Conservation (phyloP, 2,888 invertebrate species). For the Lepetodrilus schrolli region DNA sequence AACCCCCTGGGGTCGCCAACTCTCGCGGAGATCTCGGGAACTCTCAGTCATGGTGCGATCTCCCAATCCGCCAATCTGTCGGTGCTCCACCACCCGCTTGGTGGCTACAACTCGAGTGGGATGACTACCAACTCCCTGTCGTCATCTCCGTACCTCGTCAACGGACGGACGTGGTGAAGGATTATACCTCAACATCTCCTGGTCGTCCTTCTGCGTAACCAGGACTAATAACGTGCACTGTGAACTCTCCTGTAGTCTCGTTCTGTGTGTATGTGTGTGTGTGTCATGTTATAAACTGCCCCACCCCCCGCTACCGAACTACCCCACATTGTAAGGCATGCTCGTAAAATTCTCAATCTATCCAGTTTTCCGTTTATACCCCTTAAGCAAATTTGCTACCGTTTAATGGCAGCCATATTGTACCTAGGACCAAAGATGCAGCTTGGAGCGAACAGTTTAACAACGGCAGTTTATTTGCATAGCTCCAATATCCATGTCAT, state of each 20-base stretch:
- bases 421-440: conserved; percentile 11
- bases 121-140: conserved; percentile 56
- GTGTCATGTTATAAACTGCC: not conserved
- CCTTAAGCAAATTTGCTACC: conserved; percentile 20
- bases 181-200: too few relatives aligned
- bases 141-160: conserved; percentile 65
- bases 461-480: not conserved
- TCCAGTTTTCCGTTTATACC: not conserved
- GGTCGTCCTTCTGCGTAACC: not conserved
- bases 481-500: not conserved
- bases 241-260: conserved; percentile 4
- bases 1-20: conserved; percentile 36
- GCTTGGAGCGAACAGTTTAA: not conserved
- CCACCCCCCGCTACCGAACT: not conserved
- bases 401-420: conserved; percentile 9
- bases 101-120: conserved; percentile 56
- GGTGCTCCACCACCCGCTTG: conserved; percentile 56
- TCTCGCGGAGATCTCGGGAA: conserved; percentile 42
- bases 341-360: conserved; percentile 26
- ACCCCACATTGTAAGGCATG: not conserved
- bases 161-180: conserved; percentile 63
- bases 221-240: not conserved
- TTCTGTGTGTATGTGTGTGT: not conserved
- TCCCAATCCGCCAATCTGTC: conserved; percentile 41
- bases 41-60: conserved; percentile 33